Percentiles rank a stretch among this genome's conserved stretches.
Conservation (phyloP, 2,113 vertebrate genomes). For the Xenopus tropicalis region DNA sequence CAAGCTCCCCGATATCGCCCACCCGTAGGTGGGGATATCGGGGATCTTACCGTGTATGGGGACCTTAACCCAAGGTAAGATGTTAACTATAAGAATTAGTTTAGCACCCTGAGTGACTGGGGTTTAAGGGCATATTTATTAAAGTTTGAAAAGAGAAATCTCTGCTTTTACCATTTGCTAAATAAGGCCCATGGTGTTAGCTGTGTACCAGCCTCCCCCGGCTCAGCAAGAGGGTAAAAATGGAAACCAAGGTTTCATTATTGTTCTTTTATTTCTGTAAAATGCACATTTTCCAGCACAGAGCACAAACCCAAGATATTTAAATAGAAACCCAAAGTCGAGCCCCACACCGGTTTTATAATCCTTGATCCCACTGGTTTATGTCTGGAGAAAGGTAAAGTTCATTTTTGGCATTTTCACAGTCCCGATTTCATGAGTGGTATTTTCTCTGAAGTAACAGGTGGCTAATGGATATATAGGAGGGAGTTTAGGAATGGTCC, state of each 20-base stretch:
- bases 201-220: no score
- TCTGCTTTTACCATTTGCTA: no score
- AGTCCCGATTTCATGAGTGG: background rate
- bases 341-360: slow-evolving; percentile 18
- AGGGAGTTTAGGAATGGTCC: background rate
- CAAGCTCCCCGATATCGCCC: no score
- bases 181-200: no score
- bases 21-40: no score
- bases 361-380: slow-evolving; percentile 3
- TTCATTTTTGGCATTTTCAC: slow-evolving; percentile 18
- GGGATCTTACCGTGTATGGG: no score
- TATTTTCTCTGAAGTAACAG: background rate
- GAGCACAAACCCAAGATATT: slow-evolving; percentile 41
- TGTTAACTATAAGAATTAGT: no score
- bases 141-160: no score
- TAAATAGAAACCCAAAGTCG: slow-evolving; percentile 33
- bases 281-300: slow-evolving; percentile 44
- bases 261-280: slow-evolving; percentile 41
- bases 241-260: background rate
- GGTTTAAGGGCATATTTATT: no score
- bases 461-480: background rate
- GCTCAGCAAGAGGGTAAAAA: no score
- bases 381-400: slow-evolving; percentile 10
- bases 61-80: no score
- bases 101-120: no score